Conservation (phyloP, 2,797 vertebrate genomes). For the Gallinago stenura region DNA sequence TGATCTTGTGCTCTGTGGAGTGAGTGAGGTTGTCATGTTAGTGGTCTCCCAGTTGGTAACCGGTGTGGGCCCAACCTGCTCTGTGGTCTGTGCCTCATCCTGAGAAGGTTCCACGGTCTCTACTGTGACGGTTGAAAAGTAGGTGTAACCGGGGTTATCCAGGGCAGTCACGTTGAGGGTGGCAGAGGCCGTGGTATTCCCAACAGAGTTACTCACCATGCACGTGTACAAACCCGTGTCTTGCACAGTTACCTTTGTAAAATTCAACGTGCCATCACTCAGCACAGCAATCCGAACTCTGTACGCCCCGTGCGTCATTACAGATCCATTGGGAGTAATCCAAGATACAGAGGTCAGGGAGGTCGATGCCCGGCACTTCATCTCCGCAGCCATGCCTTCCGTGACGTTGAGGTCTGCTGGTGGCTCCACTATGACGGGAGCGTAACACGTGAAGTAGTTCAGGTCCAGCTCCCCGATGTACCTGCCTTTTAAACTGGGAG, state of each 20-base stretch:
- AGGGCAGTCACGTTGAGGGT: slow-evolving; percentile 96
- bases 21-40: slow-evolving; percentile 89
- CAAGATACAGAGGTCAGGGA: slow-evolving; percentile 97
- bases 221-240: slow-evolving; percentile 98
- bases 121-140: slow-evolving; percentile 98
- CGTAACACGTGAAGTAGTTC: slow-evolving; percentile 99
- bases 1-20: slow-evolving; percentile 89
- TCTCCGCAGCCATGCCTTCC: slow-evolving; percentile 96
- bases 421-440: slow-evolving; percentile 98
- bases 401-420: slow-evolving; percentile 97
- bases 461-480: slow-evolving; percentile 98
- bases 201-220: slow-evolving; percentile 99
- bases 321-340: slow-evolving; percentile 99
- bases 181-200: slow-evolving; percentile 98
- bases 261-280: slow-evolving; percentile 97
- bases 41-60: slow-evolving; percentile 88
- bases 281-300: slow-evolving; percentile 97
- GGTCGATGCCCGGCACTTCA: slow-evolving; percentile 94
- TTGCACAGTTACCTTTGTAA: slow-evolving; percentile 97
- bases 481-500: slow-evolving; percentile 92
- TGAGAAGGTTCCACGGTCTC: slow-evolving; percentile 97
- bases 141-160: slow-evolving; percentile 92
- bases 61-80: slow-evolving; percentile 91
- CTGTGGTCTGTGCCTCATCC: slow-evolving; percentile 92
- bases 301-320: slow-evolving; percentile 98